Evolutionary conservation across 2,797 vertebrate genomes (phyloP).

Genomic region (Phylloscopus collybita): DNA sequence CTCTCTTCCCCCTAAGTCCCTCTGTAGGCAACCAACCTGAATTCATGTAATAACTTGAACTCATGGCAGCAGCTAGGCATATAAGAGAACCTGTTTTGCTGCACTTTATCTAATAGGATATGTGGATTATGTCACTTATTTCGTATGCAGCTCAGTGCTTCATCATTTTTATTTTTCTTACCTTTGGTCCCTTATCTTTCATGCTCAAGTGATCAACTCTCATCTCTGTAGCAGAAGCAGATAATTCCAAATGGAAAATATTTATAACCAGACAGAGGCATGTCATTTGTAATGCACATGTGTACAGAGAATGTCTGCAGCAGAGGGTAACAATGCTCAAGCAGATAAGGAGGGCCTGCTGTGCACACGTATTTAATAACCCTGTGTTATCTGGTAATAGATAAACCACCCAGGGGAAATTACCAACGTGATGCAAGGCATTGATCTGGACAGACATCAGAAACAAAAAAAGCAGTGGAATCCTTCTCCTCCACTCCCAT

Average conservation of each 20-base stretch:
- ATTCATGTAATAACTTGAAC: background rate
- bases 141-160: background rate
- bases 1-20: background rate
- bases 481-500: background rate
- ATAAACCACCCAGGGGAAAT: slow-evolving; percentile 49
- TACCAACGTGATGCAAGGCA: background rate
- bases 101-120: background rate
- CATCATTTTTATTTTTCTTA: slow-evolving; percentile 23
- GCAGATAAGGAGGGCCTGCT: slow-evolving; percentile 25
- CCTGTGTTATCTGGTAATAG: slow-evolving; percentile 21
- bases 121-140: background rate
- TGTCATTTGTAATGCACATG: slow-evolving; percentile 34
- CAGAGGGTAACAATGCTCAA: slow-evolving; percentile 7
- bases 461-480: background rate
- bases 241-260: slow-evolving; percentile 47
- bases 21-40: background rate
- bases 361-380: slow-evolving; percentile 19
- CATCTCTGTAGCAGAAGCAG: background rate
- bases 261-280: slow-evolving; percentile 11
- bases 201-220: slow-evolving; percentile 22
- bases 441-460: slow-evolving; percentile 15
- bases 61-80: background rate
- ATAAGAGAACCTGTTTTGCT: background rate
- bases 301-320: slow-evolving; percentile 23
- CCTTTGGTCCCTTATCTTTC: background rate